Evolutionary conservation across 2,113 vertebrate genomes (phyloP).

Genomic region (Prolemur simus): DNA sequence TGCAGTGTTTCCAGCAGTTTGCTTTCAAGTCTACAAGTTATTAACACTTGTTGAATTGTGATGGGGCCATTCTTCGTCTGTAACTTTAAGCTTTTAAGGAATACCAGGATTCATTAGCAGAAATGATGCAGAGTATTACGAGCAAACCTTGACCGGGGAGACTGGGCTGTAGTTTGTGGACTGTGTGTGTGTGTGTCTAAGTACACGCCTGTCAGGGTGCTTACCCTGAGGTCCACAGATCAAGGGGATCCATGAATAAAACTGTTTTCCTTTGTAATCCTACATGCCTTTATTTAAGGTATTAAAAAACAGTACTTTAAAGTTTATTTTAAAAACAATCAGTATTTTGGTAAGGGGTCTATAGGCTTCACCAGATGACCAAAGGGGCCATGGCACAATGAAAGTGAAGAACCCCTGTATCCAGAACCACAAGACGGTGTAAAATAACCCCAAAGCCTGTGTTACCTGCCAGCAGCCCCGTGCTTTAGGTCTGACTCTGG

Average conservation of each 20-base stretch:
- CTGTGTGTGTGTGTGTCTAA: neutral
- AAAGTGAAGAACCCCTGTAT: neutral
- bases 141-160: neutral
- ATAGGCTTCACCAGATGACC: neutral
- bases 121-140: neutral
- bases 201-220: too few species aligned
- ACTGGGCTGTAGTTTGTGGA: neutral
- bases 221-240: neutral
- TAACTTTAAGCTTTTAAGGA: neutral
- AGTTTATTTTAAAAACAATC: neutral
- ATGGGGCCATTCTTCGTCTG: neutral
- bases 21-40: neutral
- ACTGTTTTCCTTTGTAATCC: neutral
- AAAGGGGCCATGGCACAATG: too few species aligned
- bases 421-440: neutral
- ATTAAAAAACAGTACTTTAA: neutral
- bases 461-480: accelerated
- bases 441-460: neutral
- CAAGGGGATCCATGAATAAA: neutral
- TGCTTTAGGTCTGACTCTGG: neutral
- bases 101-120: neutral
- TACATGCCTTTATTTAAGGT: neutral
- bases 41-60: neutral
- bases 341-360: neutral
- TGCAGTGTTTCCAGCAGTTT: neutral